Base-by-base conservation (phyloP, 2,888 invertebrate genomes). In the Brachycybe producta region DNA sequence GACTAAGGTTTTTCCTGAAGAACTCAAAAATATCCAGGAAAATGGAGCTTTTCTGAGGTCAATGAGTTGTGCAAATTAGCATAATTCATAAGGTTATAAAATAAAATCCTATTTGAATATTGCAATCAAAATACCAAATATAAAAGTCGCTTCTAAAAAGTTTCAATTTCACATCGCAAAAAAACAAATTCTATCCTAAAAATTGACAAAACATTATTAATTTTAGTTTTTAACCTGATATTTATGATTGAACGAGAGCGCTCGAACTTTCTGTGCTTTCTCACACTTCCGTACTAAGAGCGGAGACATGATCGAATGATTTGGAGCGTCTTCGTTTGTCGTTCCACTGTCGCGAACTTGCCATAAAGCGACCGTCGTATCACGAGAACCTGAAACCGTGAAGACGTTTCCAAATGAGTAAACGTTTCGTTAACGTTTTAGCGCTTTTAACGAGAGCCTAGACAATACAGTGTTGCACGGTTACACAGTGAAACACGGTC, bases 361-460 rank as follows among this genome's bases (percentile, higher is more conserved):
- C 94, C 94, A 95, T 52, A 94, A 70, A 21, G 87, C 86, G 72
- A 94, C 76, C 64, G 81, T 82, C 3, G 87, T 86, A 68, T 94
- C 94, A 48, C 91, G 78, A 0, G 91, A 90, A 11, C 92, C 69
- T 65, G 53, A 11, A 52, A 48, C 32, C 23, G 5, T 34, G 34
- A 23, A 45, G 23, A n/a, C 21, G 1, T 41, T 3, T 11, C 53
- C 8, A 52, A 48, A 38, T 34, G 5, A 45, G 34, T 32, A 45
- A 32, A n/a, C 21, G 1, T 41, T 3, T 11, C 39, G n/a, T n/a
- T n/a, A n/a, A n/a, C n/a, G n/a, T n/a, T n/a, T n/a, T n/a, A n/a
- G n/a, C n/a, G n/a, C n/a, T n/a, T n/a, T n/a, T n/a, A n/a, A n/a
- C n/a, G n/a, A n/a, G n/a, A n/a, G n/a, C n/a, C n/a, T n/a, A n/a